Conservation (phyloP, 2,113 vertebrate genomes). For the Ursus arctos region DNA sequence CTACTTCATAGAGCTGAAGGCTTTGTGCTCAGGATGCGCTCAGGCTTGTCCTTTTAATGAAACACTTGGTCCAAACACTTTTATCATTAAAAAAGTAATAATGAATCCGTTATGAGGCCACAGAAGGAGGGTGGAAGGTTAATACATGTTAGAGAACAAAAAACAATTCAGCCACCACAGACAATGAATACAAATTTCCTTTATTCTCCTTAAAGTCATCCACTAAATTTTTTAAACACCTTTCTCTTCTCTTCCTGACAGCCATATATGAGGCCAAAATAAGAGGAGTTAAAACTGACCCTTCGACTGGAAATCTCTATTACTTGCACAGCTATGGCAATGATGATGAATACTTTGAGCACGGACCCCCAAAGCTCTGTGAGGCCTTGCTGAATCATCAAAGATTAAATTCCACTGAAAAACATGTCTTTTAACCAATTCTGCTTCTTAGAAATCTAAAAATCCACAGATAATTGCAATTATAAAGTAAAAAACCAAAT, state of each 20-base stretch:
- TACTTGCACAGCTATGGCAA: not conserved
- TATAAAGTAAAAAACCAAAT: not conserved
- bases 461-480: not conserved
- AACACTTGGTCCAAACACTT: slow-evolving; percentile 71
- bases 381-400: not conserved
- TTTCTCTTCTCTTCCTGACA: not conserved
- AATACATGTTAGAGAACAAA: slow-evolving; percentile 59
- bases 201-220: slow-evolving; percentile 57
- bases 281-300: not conserved
- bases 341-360: not conserved
- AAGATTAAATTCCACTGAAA: not conserved
- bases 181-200: slow-evolving; percentile 64
- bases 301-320: not conserved
- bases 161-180: slow-evolving; percentile 48
- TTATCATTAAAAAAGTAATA: slow-evolving; percentile 76
- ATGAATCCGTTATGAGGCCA: slow-evolving; percentile 34
- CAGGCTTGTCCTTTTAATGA: slow-evolving; percentile 79
- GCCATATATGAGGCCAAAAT: not conserved
- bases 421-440: not conserved
- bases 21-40: slow-evolving; percentile 42
- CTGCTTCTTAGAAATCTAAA: not conserved
- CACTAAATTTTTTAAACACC: not conserved
- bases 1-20: slow-evolving; percentile 50
- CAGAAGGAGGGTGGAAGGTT: slow-evolving; percentile 58
- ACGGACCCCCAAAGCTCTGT: not conserved